These are phyloP conservation scores for Archilochus colubris DNA, from an alignment of 2,113 vertebrate species.

Conservation along the genomic window DNA sequence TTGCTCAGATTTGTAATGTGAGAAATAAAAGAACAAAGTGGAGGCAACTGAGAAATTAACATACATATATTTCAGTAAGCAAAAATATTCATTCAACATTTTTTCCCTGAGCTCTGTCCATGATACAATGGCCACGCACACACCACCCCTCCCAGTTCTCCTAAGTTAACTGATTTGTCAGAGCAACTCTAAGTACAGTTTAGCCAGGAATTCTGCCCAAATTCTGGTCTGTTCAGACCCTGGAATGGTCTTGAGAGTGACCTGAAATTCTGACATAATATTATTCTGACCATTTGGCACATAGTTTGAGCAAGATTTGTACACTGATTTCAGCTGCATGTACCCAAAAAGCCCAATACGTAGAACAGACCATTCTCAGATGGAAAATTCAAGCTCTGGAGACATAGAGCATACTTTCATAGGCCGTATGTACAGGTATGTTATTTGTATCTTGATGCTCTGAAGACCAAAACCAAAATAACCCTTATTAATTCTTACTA, in stretches of 20 bases:
- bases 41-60: not conserved
- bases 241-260: not conserved
- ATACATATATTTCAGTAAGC: not conserved
- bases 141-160: rapidly evolving
- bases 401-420: too few species aligned
- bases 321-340: not conserved
- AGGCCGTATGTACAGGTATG: not conserved
- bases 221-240: not conserved
- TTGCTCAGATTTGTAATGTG: not conserved
- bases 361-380: not conserved
- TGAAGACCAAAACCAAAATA: not conserved
- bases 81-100: not conserved
- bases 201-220: not conserved
- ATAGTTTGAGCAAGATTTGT: not conserved
- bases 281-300: not conserved
- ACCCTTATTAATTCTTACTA: not conserved
- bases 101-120: not conserved
- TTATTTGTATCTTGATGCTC: not conserved
- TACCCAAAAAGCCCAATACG: not conserved
- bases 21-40: not conserved
- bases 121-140: rapidly evolving
- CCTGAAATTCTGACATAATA: not conserved
- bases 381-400: not conserved
- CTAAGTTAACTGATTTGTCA: not conserved
- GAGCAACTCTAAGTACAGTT: not conserved